Conservation (phyloP, 2,113 vertebrate genomes). For the Bostrychus sinensis region DNA sequence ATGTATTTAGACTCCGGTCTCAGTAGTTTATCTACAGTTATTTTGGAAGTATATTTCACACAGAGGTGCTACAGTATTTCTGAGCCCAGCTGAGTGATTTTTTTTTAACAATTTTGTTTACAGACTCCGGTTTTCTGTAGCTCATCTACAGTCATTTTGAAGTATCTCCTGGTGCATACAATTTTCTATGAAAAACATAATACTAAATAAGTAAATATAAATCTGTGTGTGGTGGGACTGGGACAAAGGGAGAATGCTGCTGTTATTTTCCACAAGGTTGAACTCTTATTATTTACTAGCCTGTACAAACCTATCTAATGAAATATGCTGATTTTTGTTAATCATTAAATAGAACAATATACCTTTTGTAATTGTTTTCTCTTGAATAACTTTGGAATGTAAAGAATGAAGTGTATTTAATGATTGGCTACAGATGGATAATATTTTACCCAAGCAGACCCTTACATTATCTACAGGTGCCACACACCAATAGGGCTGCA, state of each 20-base stretch:
- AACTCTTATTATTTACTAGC: slow-evolving; percentile 17
- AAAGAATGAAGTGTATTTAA: slow-evolving; percentile 20
- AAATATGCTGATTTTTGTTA: slow-evolving; percentile 25
- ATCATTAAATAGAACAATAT: slow-evolving; percentile 54
- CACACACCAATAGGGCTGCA: not conserved
- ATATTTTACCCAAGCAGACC: slow-evolving; percentile 26
- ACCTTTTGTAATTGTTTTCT: slow-evolving; percentile 15
- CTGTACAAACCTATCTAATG: slow-evolving; percentile 18
- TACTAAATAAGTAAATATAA: slow-evolving; percentile 14
- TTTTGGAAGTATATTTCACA: slow-evolving; percentile 58
- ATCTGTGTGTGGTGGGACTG: slow-evolving; percentile 8
- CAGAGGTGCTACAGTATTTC: not conserved
- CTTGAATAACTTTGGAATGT: slow-evolving; percentile 34
- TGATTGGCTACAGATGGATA: slow-evolving; percentile 23
- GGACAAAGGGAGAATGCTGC: slow-evolving; percentile 22
- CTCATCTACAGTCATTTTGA: slow-evolving; percentile 67
- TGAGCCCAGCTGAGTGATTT: slow-evolving; percentile 10
- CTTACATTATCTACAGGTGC: not conserved
- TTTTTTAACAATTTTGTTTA: slow-evolving; percentile 43
- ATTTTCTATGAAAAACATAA: no score
- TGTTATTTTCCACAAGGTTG: slow-evolving; percentile 16
- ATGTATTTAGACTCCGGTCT: slow-evolving; percentile 64
- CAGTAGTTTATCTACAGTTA: slow-evolving; percentile 72
- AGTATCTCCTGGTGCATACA: slow-evolving; percentile 60
- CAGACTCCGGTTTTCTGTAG: slow-evolving; percentile 71